Conservation (phyloP, 2,797 vertebrate genomes). For the Coccyzus lansbergi region DNA sequence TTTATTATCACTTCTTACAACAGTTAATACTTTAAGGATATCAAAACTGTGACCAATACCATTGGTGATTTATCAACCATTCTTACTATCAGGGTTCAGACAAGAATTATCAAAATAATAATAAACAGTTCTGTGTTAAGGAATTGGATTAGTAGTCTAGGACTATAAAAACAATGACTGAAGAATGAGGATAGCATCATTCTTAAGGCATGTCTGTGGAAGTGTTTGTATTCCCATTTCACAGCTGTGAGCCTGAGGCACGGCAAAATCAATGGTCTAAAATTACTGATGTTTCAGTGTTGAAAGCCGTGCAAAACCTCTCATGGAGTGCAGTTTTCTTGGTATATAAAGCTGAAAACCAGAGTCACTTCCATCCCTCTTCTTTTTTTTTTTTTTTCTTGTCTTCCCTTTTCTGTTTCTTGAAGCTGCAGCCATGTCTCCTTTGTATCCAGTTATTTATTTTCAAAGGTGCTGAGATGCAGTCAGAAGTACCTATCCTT, state of each 20-base stretch:
- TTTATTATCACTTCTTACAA: background rate
- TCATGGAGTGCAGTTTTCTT: background rate
- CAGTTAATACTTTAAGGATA: background rate
- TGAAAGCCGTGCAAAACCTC: background rate
- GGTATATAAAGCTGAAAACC: background rate
- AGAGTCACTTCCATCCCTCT: background rate
- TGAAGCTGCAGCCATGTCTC: background rate
- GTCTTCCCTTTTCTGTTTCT: background rate
- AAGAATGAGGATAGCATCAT: background rate
- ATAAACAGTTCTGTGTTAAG: background rate
- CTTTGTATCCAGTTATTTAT: background rate
- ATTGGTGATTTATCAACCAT: background rate
- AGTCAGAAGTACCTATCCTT: background rate
- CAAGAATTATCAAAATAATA: background rate
- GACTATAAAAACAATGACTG: background rate
- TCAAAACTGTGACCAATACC: background rate
- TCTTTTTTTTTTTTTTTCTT: background rate
- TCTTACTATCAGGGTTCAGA: background rate
- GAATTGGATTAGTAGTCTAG: background rate
- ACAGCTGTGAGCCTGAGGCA: background rate
- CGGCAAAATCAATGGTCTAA: background rate
- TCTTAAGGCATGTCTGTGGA: background rate
- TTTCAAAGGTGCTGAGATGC: background rate
- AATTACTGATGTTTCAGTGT: background rate
- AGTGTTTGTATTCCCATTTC: background rate